Conservation (phyloP, 2,888 invertebrate species). For the Euphydryas editha region DNA sequence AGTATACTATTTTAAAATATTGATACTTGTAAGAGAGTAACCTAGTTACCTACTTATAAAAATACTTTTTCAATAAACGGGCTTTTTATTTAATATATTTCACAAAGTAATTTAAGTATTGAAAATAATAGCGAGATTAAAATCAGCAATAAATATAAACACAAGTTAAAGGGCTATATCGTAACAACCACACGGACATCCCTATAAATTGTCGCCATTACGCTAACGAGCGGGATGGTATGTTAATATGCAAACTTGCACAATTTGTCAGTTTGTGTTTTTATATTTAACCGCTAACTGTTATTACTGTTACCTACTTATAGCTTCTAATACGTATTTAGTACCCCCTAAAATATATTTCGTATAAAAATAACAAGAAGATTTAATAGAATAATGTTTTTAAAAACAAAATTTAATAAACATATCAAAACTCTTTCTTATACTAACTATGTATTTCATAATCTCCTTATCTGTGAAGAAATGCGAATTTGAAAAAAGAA, state of each 20-base stretch:
- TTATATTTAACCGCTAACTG: conserved; percentile 42
- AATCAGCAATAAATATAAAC: conserved; percentile 6
- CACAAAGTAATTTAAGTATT: too few relatives aligned
- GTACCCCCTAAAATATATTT: not conserved
- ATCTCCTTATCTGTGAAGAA: not conserved
- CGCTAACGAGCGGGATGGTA: conserved; percentile 52
- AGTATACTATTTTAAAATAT: too few relatives aligned
- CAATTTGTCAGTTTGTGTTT: conserved; percentile 39
- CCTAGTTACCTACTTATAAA: too few relatives aligned
- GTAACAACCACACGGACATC: conserved; percentile 25
- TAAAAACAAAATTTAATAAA: too few relatives aligned
- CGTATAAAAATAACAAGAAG: not conserved
- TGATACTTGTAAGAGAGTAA: too few relatives aligned
- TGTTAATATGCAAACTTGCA: conserved; percentile 52
- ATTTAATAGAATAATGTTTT: not conserved
- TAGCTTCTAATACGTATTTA: not conserved
- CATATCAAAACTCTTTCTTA: not conserved
- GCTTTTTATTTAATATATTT: too few relatives aligned
- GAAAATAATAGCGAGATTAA: not conserved
- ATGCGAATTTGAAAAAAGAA: conserved; percentile 3
- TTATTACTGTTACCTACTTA: conserved; percentile 22
- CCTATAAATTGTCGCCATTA: conserved; percentile 27
- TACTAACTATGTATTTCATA: not conserved
- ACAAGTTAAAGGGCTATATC: conserved; percentile 23
- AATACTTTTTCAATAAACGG: too few relatives aligned